phyloP scores from a whole-genome alignment of 2,888 invertebrate species.

The Noctua comes region DNA sequence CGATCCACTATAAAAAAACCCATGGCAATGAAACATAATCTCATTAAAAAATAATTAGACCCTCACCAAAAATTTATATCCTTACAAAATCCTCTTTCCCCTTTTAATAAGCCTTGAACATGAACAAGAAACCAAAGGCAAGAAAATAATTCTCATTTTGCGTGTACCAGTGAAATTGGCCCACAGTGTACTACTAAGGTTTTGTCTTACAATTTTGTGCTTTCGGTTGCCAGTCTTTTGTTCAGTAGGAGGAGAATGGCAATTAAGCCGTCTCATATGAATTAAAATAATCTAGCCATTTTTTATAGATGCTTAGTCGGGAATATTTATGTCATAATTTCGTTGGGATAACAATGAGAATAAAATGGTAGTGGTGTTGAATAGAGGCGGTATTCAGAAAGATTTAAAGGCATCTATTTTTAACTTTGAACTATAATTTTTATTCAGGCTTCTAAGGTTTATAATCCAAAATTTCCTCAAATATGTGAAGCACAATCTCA shows the following conservation, averaged over 20 bases:
- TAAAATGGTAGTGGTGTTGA: not conserved
- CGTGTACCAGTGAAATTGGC: conserved; percentile 53
- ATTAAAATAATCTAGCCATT: conserved; percentile 61
- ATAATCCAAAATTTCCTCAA: not conserved
- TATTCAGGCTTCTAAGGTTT: not conserved
- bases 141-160: conserved; percentile 54
- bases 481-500: not conserved
- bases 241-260: conserved; percentile 50
- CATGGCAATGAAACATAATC: conserved; percentile 9
- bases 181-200: conserved; percentile 50
- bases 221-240: conserved; percentile 51
- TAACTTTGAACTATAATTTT: not conserved
- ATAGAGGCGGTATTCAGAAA: not conserved
- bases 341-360: conserved; percentile 22
- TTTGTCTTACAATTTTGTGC: conserved; percentile 60
- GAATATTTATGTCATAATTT: conserved; percentile 32
- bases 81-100: conserved; percentile 21
- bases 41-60: conserved; percentile 53
- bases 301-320: conserved; percentile 29
- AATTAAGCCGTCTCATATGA: conserved; percentile 69
- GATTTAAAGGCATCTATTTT: not conserved
- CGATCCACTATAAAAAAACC: not conserved
- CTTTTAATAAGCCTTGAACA: conserved; percentile 49
- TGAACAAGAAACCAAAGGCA: conserved; percentile 32
- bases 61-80: conserved; percentile 39